Evolutionary conservation across 2,113 vertebrate species (phyloP).

Genomic region (Cynoglossus semilaevis): DNA sequence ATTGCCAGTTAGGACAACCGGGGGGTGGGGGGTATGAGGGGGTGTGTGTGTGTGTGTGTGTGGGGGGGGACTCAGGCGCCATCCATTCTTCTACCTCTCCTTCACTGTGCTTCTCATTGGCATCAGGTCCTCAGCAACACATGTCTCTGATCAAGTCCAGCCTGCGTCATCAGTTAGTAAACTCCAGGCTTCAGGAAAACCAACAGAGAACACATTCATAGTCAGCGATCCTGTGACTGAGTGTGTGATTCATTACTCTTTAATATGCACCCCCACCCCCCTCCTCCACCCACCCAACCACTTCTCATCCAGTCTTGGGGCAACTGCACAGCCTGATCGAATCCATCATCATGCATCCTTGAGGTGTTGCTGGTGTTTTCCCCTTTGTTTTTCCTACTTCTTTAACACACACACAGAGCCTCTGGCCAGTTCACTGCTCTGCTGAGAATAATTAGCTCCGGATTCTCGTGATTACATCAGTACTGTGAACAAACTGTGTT

Average conservation of each 20-base stretch:
- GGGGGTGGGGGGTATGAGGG: constrained; percentile 19
- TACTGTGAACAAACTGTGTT: constrained; percentile 8
- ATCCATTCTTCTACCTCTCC: constrained; percentile 54
- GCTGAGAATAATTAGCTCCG: constrained; percentile 36
- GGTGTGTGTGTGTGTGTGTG: too few species aligned
- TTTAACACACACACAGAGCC: constrained; percentile 38
- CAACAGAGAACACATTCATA: constrained; percentile 83
- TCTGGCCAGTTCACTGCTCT: constrained; percentile 42
- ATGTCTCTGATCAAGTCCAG: constrained; percentile 81
- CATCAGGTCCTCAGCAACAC: constrained; percentile 73
- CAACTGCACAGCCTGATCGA: constrained; percentile 68
- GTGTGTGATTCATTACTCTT: constrained; percentile 82
- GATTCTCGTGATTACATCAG: constrained; percentile 39
- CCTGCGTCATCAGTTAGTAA: constrained; percentile 82
- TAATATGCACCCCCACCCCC: constrained; percentile 71
- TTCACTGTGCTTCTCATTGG: constrained; percentile 67
- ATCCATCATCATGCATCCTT: constrained; percentile 70
- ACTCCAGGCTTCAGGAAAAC: constrained; percentile 80
- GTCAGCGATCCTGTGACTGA: constrained; percentile 79
- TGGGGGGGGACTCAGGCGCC: constrained; percentile 63
- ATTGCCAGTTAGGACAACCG: constrained; percentile 57
- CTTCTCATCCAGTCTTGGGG: constrained; percentile 66
- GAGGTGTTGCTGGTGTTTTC: constrained; percentile 63
- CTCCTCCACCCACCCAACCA: constrained; percentile 58
- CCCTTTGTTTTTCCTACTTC: constrained; percentile 47